Evolutionary conservation across 2,888 invertebrate genomes (phyloP), one percentile per base, ranked within the genome.

Genomic region (Ophion ellenae): DNA sequence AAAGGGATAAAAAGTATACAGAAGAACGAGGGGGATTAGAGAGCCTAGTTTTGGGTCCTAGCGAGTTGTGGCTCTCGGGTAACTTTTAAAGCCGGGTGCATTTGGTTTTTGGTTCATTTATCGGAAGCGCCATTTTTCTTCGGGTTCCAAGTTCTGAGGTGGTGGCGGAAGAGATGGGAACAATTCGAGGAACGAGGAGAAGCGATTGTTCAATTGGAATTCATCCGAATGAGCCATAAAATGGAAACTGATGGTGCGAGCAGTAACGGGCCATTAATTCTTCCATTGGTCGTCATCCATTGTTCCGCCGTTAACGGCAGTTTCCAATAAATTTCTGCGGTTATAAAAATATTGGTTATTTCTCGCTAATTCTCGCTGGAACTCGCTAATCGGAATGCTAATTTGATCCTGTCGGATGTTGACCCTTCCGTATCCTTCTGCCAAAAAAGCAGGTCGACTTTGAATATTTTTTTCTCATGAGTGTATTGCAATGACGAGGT

Each of bases 201-300:
- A 17, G 28, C 7, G 47, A 17, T 53, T 70, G 47, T 10, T 17
- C 20, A 53, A 70, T 70, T 17, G 53, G 53, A 70, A 73, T 73
- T 59, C 36, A 73, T 73, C 32, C 36, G 57, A 73, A 59, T 11
- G 36, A 32, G 57, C 36, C n/a, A 59, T 73, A 59, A 59, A 59
- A 57, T 32, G 5, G 17, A 24, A 11, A 69, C 45, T 24, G 45
- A 69, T 45, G 24, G 69, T 20, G 10, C 17, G 59, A 36, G 36
- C 53, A 53, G 53, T 20, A 73, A 36, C 57, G 57, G 57, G 36
- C 57, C 59, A 59, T 73, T 73, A 73, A 32, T 57, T 57, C 71
- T 73, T 73, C 36, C 71, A 36, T 73, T 57, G 36, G 32, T 57
- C 36, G 32, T 53, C 53, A n/a, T 59, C 71, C 71, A 57, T 57